Conservation (phyloP, 2,888 invertebrate species). For the Synanthedon myopaeformis region DNA sequence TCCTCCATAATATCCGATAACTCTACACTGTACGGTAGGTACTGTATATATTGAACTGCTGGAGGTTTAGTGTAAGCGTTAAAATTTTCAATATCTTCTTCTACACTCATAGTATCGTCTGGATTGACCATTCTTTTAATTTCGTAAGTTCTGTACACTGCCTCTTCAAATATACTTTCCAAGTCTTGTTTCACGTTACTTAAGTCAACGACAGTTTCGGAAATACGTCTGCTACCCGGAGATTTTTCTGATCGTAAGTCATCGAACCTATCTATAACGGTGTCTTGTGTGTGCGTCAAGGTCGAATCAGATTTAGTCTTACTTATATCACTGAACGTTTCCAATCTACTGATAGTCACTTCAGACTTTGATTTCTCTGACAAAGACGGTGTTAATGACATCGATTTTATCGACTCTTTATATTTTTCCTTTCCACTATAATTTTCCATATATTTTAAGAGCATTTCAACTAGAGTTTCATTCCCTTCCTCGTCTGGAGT, state of each 20-base stretch:
- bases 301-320: constrained; percentile 64
- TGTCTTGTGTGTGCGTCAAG: constrained; percentile 56
- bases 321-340: constrained; percentile 56
- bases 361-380: constrained; percentile 63
- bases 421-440: constrained; percentile 36
- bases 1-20: constrained; percentile 60
- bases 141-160: constrained; percentile 30
- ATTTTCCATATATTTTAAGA: constrained; percentile 60
- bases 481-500: constrained; percentile 52
- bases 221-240: constrained; percentile 39
- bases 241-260: constrained; percentile 26
- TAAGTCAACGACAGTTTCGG: constrained; percentile 53
- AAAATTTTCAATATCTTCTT: constrained; percentile 54
- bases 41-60: constrained; percentile 30
- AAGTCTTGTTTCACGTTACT: constrained; percentile 53
- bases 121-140: constrained; percentile 20
- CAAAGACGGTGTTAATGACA: constrained; percentile 37
- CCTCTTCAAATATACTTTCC: constrained; percentile 49
- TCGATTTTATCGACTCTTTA: constrained; percentile 26
- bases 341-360: constrained; percentile 54
- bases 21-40: constrained; percentile 49
- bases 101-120: constrained; percentile 51
- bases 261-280: constrained; percentile 48
- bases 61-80: constrained; percentile 53
- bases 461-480: constrained; percentile 55